Evolutionary conservation across 2,113 vertebrate species (phyloP).

Genomic region (Tragulus kanchil): DNA sequence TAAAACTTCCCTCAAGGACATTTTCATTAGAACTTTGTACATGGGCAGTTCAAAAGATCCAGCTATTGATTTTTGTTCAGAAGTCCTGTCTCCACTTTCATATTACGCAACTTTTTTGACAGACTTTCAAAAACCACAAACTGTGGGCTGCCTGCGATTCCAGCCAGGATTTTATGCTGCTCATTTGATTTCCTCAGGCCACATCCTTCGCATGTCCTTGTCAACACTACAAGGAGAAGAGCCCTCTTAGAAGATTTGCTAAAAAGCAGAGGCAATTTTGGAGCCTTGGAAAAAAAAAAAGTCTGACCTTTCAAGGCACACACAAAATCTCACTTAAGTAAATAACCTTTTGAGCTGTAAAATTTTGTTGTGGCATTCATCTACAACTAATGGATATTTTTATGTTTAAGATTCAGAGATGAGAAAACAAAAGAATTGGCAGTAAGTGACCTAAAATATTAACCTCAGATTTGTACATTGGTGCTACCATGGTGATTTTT

Average conservation of each 20-base stretch:
- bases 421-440: background rate
- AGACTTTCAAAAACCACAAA: slow-evolving; percentile 87
- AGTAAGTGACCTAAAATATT: slow-evolving; percentile 77
- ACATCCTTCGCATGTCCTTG: slow-evolving; percentile 89
- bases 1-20: slow-evolving; percentile 88
- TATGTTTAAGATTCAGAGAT: slow-evolving; percentile 60
- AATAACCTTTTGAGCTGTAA: slow-evolving; percentile 93
- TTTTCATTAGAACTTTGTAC: slow-evolving; percentile 89
- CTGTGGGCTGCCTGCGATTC: slow-evolving; percentile 82
- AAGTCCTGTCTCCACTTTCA: slow-evolving; percentile 85
- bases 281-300: slow-evolving; percentile 87
- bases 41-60: slow-evolving; percentile 87
- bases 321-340: slow-evolving; percentile 91
- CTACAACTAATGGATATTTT: slow-evolving; percentile 70
- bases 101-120: slow-evolving; percentile 87
- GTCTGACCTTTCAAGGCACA: slow-evolving; percentile 92
- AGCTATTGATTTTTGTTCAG: slow-evolving; percentile 89
- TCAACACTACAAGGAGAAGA: slow-evolving; percentile 87
- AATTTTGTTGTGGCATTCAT: slow-evolving; percentile 86
- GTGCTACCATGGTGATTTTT: slow-evolving; percentile 76
- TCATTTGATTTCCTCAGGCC: slow-evolving; percentile 87
- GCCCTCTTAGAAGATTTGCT: slow-evolving; percentile 90
- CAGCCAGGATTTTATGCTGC: slow-evolving; percentile 85
- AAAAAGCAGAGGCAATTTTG: slow-evolving; percentile 95
- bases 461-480: slow-evolving; percentile 73